Evolutionary conservation across 2,113 vertebrate species (phyloP).

Genomic region (Galemys pyrenaicus): DNA sequence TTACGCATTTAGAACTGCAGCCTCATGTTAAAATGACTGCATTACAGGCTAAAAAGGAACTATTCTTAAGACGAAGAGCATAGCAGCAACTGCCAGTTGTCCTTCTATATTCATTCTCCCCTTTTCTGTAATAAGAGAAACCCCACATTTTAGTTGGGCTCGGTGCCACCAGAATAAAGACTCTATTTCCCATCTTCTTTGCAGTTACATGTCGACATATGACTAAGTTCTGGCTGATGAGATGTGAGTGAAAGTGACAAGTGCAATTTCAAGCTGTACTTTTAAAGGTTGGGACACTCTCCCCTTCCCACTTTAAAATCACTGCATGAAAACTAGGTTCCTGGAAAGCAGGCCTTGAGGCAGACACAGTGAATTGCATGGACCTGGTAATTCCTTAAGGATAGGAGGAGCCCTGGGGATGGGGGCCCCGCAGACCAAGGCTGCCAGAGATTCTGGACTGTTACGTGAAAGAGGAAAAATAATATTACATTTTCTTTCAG

Average conservation of each 20-base stretch:
- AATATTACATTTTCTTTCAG: background rate
- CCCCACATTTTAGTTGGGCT: background rate
- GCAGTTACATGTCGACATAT: background rate
- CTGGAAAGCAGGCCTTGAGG: constrained; percentile 32
- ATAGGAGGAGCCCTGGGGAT: background rate
- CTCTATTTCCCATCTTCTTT: background rate
- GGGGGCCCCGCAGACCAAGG: background rate
- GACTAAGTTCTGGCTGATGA: constrained; percentile 47
- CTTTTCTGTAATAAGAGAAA: background rate
- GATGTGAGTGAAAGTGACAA: constrained; percentile 45
- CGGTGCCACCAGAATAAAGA: background rate
- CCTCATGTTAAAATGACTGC: constrained; percentile 31
- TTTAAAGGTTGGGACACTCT: constrained; percentile 42
- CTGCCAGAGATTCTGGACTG: background rate
- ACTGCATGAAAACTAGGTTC: constrained; percentile 19
- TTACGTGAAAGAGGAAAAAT: background rate
- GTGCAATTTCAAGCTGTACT: constrained; percentile 48
- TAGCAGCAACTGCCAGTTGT: background rate
- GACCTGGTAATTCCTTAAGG: background rate
- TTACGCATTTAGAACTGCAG: constrained; percentile 11
- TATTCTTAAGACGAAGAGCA: background rate
- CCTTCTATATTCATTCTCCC: background rate
- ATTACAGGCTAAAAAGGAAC: background rate
- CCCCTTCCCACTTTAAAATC: constrained; percentile 2
- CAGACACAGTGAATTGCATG: background rate